Evolutionary conservation across 2,113 vertebrate genomes (phyloP).

Genomic region (Xenopus laevis): DNA sequence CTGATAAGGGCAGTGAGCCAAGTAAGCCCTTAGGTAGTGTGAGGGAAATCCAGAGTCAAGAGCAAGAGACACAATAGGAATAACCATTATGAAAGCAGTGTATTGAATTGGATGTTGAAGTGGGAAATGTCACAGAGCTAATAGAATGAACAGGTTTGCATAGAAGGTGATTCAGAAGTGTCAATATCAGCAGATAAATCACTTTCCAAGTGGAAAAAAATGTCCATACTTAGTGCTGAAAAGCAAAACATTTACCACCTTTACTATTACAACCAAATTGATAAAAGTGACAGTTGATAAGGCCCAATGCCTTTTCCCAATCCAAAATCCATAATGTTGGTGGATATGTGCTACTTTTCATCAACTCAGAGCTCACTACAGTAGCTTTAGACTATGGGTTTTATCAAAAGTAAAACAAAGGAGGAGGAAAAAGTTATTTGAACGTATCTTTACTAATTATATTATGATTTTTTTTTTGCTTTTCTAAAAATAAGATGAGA

Average conservation of each 20-base stretch:
- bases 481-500: too few species aligned
- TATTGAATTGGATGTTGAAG: not conserved
- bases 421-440: too few species aligned
- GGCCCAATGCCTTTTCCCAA: too few species aligned
- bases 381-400: too few species aligned
- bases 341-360: too few species aligned
- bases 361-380: too few species aligned
- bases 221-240: not conserved
- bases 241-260: not conserved
- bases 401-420: too few species aligned
- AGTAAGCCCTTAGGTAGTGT: not conserved
- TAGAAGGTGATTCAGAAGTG: not conserved
- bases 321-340: too few species aligned
- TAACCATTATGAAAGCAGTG: not conserved
- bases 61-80: not conserved
- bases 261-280: not conserved
- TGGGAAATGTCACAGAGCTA: not conserved
- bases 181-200: not conserved
- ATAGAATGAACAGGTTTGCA: not conserved
- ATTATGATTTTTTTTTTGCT: too few species aligned
- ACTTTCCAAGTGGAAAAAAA: not conserved
- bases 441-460: too few species aligned
- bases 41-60: not conserved
- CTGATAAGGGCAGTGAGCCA: not conserved
- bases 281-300: too few species aligned